Percentiles rank a stretch among this genome's conserved stretches.
These are phyloP conservation scores for Allobates femoralis DNA, from an alignment of 2,797 vertebrate genomes.

Conservation along the genomic window DNA sequence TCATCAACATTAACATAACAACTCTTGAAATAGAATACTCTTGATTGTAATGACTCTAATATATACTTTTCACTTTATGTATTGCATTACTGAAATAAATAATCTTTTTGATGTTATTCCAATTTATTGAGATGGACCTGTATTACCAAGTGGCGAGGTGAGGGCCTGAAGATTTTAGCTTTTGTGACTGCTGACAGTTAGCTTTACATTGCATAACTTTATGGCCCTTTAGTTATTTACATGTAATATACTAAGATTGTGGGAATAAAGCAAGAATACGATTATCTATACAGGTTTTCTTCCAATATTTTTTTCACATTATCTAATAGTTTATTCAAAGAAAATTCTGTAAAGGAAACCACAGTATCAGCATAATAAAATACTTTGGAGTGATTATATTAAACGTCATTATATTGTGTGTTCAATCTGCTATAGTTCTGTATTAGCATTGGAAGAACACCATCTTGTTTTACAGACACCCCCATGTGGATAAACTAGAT, in stretches of 20 bases:
- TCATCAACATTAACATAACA: no score
- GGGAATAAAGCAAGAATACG: background rate
- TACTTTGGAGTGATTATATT: background rate
- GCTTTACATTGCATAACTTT: no score
- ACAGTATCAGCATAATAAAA: background rate
- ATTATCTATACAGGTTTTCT: no score
- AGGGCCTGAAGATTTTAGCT: no score
- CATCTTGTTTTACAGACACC: background rate
- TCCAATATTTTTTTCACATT: background rate
- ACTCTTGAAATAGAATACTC: no score
- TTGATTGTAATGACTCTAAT: no score
- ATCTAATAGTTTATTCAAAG: background rate
- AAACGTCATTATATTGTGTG: background rate
- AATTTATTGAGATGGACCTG: no score
- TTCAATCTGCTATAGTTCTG: background rate
- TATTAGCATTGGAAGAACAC: background rate
- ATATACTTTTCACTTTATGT: no score
- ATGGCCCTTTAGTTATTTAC: background rate
- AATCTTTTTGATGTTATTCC: no score
- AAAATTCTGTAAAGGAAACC: background rate
- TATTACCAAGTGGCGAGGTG: no score
- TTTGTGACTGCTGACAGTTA: no score
- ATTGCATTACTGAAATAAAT: no score
- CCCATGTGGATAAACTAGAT: conserved; percentile 21
- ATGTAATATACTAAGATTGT: background rate